Evolutionary conservation across 2,113 vertebrate genomes (phyloP).

Genomic region (Erpornis zantholeuca): DNA sequence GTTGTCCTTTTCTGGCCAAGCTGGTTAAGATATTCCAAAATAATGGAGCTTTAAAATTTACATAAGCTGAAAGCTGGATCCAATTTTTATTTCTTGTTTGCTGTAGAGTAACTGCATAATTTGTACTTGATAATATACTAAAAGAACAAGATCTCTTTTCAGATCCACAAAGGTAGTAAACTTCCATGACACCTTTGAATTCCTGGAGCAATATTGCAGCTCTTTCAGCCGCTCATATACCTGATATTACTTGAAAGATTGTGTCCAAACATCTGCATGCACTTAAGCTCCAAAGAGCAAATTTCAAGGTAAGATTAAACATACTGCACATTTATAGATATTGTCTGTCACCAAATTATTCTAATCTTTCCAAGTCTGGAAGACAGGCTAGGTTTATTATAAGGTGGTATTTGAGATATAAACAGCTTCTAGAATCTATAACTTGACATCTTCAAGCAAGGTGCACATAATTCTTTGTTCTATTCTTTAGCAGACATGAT

Average conservation of each 20-base stretch:
- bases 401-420: neutral
- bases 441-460: neutral
- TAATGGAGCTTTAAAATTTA: neutral
- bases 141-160: neutral
- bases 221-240: neutral
- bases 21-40: neutral
- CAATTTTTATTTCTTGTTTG: neutral
- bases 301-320: neutral
- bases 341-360: neutral
- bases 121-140: neutral
- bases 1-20: neutral
- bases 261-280: neutral
- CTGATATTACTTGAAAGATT: neutral
- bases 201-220: neutral
- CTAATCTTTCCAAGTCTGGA: neutral
- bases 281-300: neutral
- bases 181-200: neutral
- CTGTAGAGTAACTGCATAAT: neutral
- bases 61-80: neutral
- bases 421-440: neutral
- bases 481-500: neutral
- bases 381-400: neutral
- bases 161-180: neutral
- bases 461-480: neutral
- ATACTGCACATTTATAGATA: neutral